Evolutionary conservation across 2,113 vertebrate species (phyloP).

Genomic region (Ovis aries): ARS-UI_Ramb_v3.0 NC_056061.1:90217501-90218000

Average conservation of each 20-base stretch:
- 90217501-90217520: fast-evolving
- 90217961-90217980: too few relatives aligned
- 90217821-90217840: too few relatives aligned
- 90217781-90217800: neutral
- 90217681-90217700: fast-evolving
- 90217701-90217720: neutral
- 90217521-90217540: fast-evolving
- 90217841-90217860: too few relatives aligned
- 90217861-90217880: too few relatives aligned
- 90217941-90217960: too few relatives aligned
- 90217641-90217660: neutral
- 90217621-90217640: neutral
- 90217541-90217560: neutral
- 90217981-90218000: too few relatives aligned
- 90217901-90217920: too few relatives aligned
- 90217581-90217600: fast-evolving
- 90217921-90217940: neutral
- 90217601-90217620: fast-evolving
- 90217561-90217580: fast-evolving
- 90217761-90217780: neutral
- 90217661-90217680: fast-evolving
- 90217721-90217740: neutral
- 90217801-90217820: fast-evolving
- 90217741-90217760: fast-evolving
- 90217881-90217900: too few relatives aligned